phyloP scores from a whole-genome alignment of 92 coral and sea anemone species.

The Siderastrea radians region DNA sequence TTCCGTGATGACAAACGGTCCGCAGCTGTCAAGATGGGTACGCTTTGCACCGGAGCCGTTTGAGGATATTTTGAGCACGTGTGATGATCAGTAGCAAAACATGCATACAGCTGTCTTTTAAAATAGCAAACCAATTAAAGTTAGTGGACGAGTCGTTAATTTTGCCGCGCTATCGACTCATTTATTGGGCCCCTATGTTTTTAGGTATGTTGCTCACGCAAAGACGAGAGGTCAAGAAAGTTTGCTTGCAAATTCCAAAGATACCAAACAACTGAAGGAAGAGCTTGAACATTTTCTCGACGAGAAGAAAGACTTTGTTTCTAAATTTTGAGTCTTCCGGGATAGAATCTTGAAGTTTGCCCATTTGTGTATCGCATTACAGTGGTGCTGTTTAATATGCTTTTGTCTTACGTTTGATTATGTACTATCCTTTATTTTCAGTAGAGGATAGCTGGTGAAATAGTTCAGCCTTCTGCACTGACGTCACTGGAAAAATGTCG shows the following conservation, averaged over 20 bases:
- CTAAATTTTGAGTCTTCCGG: too few relatives aligned
- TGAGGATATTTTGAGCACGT: neutral
- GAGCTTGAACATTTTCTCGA: too few relatives aligned
- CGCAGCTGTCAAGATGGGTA: slow-evolving; percentile 18
- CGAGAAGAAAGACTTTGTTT: too few relatives aligned
- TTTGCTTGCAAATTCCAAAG: neutral
- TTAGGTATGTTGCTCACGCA: neutral
- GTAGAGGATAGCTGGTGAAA: too few relatives aligned
- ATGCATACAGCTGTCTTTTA: neutral
- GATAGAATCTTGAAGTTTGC: too few relatives aligned
- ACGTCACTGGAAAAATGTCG: too few relatives aligned
- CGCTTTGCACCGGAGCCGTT: neutral
- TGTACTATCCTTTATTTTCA: too few relatives aligned
- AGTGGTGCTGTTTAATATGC: too few relatives aligned
- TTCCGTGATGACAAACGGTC: neutral
- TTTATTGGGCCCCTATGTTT: neutral
- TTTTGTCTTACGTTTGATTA: too few relatives aligned
- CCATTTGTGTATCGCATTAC: too few relatives aligned
- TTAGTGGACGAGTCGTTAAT: neutral
- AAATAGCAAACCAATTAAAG: neutral
- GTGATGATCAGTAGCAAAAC: neutral
- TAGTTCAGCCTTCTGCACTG: too few relatives aligned
- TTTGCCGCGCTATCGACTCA: neutral
- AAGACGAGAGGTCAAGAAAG: neutral
- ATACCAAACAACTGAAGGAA: neutral